Conservation (phyloP, 2,888 invertebrate genomes). For the Rhingia rostrata region DNA sequence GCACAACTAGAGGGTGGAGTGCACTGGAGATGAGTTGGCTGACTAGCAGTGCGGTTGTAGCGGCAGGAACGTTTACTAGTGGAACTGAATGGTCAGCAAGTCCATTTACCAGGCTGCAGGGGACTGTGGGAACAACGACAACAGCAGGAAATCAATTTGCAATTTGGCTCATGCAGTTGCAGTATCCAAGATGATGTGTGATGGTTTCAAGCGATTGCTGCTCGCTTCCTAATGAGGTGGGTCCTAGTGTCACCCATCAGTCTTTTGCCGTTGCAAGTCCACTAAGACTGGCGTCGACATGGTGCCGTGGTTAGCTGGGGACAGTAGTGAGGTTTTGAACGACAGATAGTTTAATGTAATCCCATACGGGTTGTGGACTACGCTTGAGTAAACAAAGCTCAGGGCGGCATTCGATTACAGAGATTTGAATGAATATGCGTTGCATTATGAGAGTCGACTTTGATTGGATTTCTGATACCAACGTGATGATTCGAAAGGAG, state of each 20-base stretch:
- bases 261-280: background rate
- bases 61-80: conserved; percentile 36
- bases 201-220: conserved; percentile 8
- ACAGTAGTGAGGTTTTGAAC: background rate
- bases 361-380: background rate
- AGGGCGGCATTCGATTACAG: background rate
- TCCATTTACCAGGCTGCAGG: background rate
- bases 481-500: too few species aligned
- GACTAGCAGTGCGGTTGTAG: conserved; percentile 20
- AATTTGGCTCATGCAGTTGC: conserved; percentile 39
- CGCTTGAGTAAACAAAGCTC: too few species aligned
- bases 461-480: too few species aligned
- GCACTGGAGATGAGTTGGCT: background rate
- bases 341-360: conserved; percentile 11
- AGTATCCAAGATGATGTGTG: conserved; percentile 32
- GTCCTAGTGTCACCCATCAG: background rate
- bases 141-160: conserved; percentile 60
- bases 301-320: conserved; percentile 6
- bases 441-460: background rate
- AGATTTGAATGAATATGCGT: background rate
- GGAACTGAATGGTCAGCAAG: conserved; percentile 63
- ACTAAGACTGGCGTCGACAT: conserved; percentile 16
- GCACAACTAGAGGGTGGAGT: background rate
- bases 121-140: conserved; percentile 6
- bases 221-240: conserved; percentile 6